Conservation (phyloP, 1,140 invertebrate genomes). For the Drosophila willistoni region DNA sequence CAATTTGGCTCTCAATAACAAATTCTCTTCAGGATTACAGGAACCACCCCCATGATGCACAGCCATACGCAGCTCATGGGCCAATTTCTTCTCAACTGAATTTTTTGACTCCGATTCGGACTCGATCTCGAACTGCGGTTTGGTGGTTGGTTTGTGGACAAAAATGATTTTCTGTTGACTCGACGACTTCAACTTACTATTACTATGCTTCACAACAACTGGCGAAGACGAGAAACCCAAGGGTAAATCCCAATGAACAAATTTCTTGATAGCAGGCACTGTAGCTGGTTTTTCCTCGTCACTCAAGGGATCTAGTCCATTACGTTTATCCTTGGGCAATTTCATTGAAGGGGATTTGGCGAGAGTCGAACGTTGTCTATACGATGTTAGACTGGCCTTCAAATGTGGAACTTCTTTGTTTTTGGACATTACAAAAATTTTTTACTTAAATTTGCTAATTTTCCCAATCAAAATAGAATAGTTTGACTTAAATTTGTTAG, state of each 20-base stretch:
- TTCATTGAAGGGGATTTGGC: neutral
- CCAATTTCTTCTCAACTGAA: conserved; percentile 26
- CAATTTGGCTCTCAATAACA: conserved; percentile 17
- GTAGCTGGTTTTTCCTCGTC: neutral
- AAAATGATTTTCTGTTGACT: neutral
- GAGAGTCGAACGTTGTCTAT: neutral
- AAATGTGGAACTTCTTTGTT: conserved; percentile 12
- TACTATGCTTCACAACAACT: neutral
- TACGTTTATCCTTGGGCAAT: conserved; percentile 28
- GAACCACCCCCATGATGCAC: conserved; percentile 54
- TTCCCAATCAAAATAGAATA: no score
- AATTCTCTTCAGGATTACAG: conserved; percentile 40
- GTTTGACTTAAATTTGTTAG: neutral
- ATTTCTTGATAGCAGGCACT: conserved; percentile 1
- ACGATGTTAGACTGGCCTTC: conserved; percentile 28
- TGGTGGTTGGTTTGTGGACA: conserved; percentile 18
- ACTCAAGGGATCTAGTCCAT: conserved; percentile 32
- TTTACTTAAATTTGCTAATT: neutral
- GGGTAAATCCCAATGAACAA: conserved; percentile 32
- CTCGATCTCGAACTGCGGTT: neutral
- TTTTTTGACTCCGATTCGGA: conserved; percentile 5
- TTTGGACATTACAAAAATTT: neutral
- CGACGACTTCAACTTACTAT: conserved; percentile 23
- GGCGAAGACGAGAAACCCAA: neutral
- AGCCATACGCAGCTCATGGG: conserved; percentile 45